Conservation (phyloP, 1,140 invertebrate species). For the Bombus breviceps region DNA sequence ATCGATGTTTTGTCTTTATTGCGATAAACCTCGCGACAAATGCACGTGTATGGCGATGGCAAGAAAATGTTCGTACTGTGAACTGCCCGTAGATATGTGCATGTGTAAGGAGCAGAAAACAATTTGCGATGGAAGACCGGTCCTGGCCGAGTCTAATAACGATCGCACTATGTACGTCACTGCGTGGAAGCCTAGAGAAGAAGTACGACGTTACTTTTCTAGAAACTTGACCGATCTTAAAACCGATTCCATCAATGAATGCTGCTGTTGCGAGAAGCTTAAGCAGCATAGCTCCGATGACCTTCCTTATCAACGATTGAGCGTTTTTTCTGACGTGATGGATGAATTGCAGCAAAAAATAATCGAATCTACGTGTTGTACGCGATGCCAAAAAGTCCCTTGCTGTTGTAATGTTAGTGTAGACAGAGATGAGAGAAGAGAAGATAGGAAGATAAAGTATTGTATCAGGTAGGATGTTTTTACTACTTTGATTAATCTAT, state of each 20-base stretch:
- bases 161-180: constrained; percentile 58
- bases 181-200: constrained; percentile 64
- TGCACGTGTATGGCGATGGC: constrained; percentile 63
- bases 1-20: constrained; percentile 67
- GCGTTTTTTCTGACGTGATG: constrained; percentile 73
- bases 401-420: constrained; percentile 60
- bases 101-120: constrained; percentile 43
- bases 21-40: constrained; percentile 59
- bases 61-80: constrained; percentile 60
- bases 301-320: constrained; percentile 68
- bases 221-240: constrained; percentile 43
- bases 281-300: constrained; percentile 56
- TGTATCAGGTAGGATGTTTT: constrained; percentile 31
- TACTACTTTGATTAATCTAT: background rate
- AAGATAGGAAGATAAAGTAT: constrained; percentile 41
- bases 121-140: constrained; percentile 26
- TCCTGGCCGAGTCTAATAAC: constrained; percentile 26
- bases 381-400: constrained; percentile 55
- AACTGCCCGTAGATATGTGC: constrained; percentile 57
- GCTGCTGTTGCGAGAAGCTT: constrained; percentile 48
- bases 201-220: constrained; percentile 58
- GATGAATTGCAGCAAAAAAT: constrained; percentile 73
- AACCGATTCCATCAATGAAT: constrained; percentile 39
- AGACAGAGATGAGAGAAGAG: constrained; percentile 19
- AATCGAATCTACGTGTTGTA: constrained; percentile 59